Conservation (phyloP, 2,113 vertebrate genomes). For the Stegastes partitus region DNA sequence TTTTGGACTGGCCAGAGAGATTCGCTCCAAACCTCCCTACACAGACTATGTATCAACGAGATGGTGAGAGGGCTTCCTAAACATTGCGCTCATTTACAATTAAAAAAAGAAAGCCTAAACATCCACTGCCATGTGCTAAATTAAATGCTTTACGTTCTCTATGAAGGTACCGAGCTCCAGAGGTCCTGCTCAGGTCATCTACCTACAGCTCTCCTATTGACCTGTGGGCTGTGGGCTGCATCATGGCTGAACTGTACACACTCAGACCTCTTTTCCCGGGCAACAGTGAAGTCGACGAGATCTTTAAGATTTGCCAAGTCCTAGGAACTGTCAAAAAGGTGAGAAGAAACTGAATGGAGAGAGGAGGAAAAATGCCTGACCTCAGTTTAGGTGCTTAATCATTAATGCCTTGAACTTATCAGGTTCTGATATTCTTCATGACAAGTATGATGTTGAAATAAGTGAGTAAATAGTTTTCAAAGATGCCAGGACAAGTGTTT, state of each 20-base stretch:
- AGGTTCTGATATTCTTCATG: not conserved
- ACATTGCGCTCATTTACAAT: not conserved
- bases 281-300: conserved; percentile 98
- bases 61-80: conserved; percentile 85
- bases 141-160: not conserved
- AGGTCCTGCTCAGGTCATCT: conserved; percentile 93
- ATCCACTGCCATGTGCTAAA: not conserved
- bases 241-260: conserved; percentile 97
- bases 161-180: conserved; percentile 96
- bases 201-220: conserved; percentile 97
- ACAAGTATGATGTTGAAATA: not conserved
- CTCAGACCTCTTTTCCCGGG: conserved; percentile 97
- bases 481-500: not conserved
- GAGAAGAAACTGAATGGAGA: conserved; percentile 43
- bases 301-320: conserved; percentile 99
- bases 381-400: not conserved
- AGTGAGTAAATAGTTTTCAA: not conserved
- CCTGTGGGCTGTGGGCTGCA: conserved; percentile 97
- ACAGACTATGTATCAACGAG: conserved; percentile 98
- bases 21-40: conserved; percentile 96
- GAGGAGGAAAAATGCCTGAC: not conserved
- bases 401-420: not conserved
- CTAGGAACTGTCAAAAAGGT: conserved; percentile 97
- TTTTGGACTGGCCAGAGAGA: conserved; percentile 97
- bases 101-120: not conserved